Evolutionary conservation across 2,888 invertebrate species (phyloP).

Genomic region (Spisula subtruncata): DNA sequence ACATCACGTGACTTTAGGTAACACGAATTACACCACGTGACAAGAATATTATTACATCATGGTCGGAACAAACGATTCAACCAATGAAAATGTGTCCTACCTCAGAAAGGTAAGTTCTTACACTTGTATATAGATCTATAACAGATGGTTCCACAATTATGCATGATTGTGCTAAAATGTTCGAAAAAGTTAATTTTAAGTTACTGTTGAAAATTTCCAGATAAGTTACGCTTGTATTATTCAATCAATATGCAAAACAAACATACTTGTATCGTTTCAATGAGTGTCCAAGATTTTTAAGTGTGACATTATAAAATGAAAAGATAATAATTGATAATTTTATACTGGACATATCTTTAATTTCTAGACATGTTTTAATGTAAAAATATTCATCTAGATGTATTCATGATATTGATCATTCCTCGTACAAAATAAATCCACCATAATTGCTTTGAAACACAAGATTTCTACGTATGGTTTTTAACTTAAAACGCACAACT

Average conservation of each 20-base stretch:
- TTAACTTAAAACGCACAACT: background rate
- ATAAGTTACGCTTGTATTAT: background rate
- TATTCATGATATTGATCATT: too few species aligned
- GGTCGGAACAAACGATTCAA: background rate
- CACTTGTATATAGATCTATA: background rate
- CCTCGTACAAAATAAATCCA: background rate
- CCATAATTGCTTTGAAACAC: background rate
- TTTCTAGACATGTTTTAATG: too few species aligned
- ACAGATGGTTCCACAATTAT: background rate
- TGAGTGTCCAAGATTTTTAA: too few species aligned
- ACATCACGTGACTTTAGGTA: background rate
- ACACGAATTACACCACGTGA: background rate
- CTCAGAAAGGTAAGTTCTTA: slow-evolving; percentile 13
- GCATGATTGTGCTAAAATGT: background rate
- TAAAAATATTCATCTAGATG: too few species aligned
- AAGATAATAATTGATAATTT: too few species aligned
- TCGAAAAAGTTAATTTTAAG: background rate
- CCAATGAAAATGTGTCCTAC: background rate
- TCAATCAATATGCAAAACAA: background rate
- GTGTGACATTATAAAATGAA: too few species aligned
- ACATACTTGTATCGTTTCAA: background rate
- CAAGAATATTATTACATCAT: background rate
- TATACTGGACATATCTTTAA: too few species aligned
- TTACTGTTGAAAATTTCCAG: too few species aligned
- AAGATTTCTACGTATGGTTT: background rate